phyloP scores from a whole-genome alignment of 2,888 invertebrate genomes.

The Temnothorax unifasciatus region DNA sequence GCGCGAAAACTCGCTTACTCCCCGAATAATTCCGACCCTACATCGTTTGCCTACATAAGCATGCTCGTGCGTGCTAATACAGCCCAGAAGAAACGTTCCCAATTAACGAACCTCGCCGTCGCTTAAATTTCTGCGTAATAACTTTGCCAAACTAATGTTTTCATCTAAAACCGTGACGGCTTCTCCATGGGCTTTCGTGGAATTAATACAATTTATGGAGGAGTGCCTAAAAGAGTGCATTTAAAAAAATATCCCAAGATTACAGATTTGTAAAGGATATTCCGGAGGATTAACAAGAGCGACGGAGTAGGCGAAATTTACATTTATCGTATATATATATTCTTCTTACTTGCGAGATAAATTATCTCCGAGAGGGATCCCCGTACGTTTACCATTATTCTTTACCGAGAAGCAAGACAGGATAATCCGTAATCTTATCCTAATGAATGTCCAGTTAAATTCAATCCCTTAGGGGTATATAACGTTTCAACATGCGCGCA shows the following conservation, averaged over 20 bases:
- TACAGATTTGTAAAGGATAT: conserved; percentile 26
- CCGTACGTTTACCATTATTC: conserved; percentile 46
- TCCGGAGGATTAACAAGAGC: conserved; percentile 22
- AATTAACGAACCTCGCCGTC: neutral
- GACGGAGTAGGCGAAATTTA: conserved; percentile 25
- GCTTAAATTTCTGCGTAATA: conserved; percentile 13
- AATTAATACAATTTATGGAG: conserved; percentile 11
- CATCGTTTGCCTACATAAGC: conserved; percentile 22
- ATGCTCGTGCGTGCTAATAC: conserved; percentile 32
- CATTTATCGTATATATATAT: conserved; percentile 49
- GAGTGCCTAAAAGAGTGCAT: neutral
- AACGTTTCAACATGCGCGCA: conserved; percentile 22
- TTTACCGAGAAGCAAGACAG: conserved; percentile 14
- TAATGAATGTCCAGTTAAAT: conserved; percentile 54
- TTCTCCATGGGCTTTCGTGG: neutral
- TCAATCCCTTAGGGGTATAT: conserved; percentile 33
- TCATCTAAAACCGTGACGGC: neutral
- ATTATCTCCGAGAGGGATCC: conserved; percentile 43
- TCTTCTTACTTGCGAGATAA: conserved; percentile 36
- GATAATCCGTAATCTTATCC: conserved; percentile 48
- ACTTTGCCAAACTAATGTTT: conserved; percentile 8
- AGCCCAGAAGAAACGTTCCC: conserved; percentile 42
- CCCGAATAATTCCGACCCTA: conserved; percentile 41
- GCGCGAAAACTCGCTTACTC: conserved; percentile 52
- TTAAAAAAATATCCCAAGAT: conserved; percentile 5